Base-by-base conservation (phyloP, 2,888 invertebrate genomes). In the Volucella zonaria region DNA sequence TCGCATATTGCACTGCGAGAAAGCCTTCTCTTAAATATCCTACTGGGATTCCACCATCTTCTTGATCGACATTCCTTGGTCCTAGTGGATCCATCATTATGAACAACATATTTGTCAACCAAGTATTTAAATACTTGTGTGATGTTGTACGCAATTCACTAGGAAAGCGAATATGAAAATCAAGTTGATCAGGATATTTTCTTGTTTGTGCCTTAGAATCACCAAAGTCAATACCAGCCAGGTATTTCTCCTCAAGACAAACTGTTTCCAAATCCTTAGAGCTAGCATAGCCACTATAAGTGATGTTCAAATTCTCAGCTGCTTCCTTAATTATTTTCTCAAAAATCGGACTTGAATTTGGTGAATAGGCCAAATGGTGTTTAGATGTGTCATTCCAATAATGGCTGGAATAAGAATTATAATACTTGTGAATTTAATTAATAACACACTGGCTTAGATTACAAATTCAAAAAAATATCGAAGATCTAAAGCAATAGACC, bases 91-190 rank as follows among this genome's bases (percentile, higher is more conserved):
- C 89, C 94, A 95, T 42, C 93, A 87, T 0, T 94, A 89, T 95
- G 90, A 95, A 97, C 56, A 95, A 90, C 3, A 93, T 89, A 88
- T 95, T 94, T 0, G 97, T 96, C 14, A 93, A 92, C 97, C 97
- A 97, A 3, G 77, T 77, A 18, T n/a, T 12, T 8, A 71, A 12
- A 12, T 9, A 52, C 1, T 74, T 75, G 0, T 74, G 2, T 0
- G 38, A 89, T 87, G 56, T 90, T 90, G 88, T 88, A 23, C 95
- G 92, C 38, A 94, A 93, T 88, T 95, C 94, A 66, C 94, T 94
- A 8, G 95, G 95, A 89, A 95, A 95, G 14, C 95, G 93, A 79
- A 95, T 88, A 0, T 93, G 89, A 83, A 94, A 93, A 1, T 93
- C 90, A 45, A 95, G 89, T 54, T 94, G 90, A 1, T 90, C 88